These are phyloP conservation scores for Caradrina clavipalpis DNA, from an alignment of 2,888 invertebrate species.

Conservation along the genomic window DNA sequence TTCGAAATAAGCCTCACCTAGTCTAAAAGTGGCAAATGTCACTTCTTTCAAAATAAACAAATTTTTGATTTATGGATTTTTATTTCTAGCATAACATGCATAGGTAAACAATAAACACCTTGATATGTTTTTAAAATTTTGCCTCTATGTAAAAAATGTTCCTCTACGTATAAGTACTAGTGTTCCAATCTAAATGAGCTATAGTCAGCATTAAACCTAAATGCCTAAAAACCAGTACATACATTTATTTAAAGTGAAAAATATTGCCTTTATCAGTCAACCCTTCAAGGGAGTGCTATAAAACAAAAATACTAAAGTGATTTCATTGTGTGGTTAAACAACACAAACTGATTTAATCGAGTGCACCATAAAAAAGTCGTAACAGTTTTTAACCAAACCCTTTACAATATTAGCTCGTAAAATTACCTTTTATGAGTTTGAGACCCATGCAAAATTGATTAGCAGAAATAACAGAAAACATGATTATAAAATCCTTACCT, in stretches of 20 bases:
- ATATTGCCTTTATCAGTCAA: not conserved
- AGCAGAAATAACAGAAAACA: slow-evolving; percentile 1
- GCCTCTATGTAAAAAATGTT: no score
- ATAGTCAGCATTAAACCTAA: no score
- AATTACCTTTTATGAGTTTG: slow-evolving; percentile 27
- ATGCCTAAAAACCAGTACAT: not conserved
- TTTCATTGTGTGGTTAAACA: not conserved
- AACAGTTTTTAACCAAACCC: slow-evolving; percentile 35
- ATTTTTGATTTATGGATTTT: no score
- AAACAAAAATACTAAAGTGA: not conserved
- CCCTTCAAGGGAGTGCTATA: not conserved
- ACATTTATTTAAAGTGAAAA: not conserved
- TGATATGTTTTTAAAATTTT: no score
- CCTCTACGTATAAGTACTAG: no score
- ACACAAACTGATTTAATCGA: not conserved
- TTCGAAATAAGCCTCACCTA: no score
- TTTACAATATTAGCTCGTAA: slow-evolving; percentile 26
- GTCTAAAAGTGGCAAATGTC: no score
- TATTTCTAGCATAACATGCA: no score
- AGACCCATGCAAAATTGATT: slow-evolving; percentile 25
- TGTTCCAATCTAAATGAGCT: no score
- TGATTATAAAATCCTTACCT: slow-evolving; percentile 86
- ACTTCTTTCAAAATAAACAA: no score
- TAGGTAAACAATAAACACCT: no score
- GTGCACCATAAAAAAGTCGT: slow-evolving; percentile 32